These are phyloP conservation scores for Monochamus saltuarius DNA, from an alignment of 1,140 invertebrate genomes.

Conservation along the genomic window DNA sequence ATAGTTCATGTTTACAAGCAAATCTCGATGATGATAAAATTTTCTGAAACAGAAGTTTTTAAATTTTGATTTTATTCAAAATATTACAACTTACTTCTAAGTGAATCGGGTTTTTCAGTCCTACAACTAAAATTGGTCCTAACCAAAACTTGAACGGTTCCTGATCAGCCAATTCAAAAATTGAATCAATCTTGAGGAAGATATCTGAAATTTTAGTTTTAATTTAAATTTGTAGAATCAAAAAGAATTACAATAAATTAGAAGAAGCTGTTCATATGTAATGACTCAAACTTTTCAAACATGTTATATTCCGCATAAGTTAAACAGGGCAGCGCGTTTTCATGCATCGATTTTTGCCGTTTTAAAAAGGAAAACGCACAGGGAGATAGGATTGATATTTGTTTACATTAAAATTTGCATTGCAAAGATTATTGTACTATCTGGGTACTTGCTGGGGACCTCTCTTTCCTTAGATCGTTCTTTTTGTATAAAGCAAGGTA, in stretches of 20 bases:
- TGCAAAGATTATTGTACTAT: too few species aligned
- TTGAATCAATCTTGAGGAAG: conserved; percentile 12
- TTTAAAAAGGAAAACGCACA: too few species aligned
- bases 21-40: conserved; percentile 31
- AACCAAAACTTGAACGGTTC: conserved; percentile 27
- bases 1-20: conserved; percentile 23
- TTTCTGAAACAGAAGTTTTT: conserved; percentile 23
- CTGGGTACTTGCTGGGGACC: neutral
- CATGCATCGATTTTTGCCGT: too few species aligned
- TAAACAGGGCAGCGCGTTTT: neutral
- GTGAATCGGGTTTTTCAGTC: conserved; percentile 22
- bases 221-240: neutral
- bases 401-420: too few species aligned
- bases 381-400: too few species aligned
- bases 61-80: neutral
- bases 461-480: too few species aligned
- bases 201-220: conserved; percentile 22
- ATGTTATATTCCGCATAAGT: conserved; percentile 2
- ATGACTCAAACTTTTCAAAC: neutral
- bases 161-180: conserved; percentile 1
- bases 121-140: conserved; percentile 21
- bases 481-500: too few species aligned
- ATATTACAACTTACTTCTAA: conserved; percentile 22
- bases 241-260: neutral
- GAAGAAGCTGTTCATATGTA: neutral